Evolutionary conservation across 1,140 invertebrate genomes (phyloP).

Genomic region (Ditylenchus dipsaci): DNA sequence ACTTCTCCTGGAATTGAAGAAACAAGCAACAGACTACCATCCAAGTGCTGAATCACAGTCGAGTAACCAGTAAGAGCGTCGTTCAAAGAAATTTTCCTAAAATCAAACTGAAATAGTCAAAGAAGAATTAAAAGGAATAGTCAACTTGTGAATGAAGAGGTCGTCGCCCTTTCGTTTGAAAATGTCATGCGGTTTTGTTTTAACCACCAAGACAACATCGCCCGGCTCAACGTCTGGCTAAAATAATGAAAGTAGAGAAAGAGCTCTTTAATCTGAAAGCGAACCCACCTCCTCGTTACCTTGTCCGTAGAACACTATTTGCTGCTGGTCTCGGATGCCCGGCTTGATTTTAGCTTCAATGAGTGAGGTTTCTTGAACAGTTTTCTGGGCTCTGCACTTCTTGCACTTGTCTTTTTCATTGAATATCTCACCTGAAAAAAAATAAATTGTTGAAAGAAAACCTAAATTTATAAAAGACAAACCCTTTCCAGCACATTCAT

Average conservation of each 20-base stretch:
- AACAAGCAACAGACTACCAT: slow-evolving; percentile 74
- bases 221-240: slow-evolving; percentile 61
- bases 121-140: background rate
- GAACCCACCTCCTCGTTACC: slow-evolving; percentile 65
- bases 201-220: slow-evolving; percentile 63
- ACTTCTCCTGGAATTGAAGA: slow-evolving; percentile 71
- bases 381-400: slow-evolving; percentile 67
- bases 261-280: too few relatives aligned
- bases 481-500: slow-evolving; percentile 53
- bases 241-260: slow-evolving; percentile 13
- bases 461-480: background rate
- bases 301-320: slow-evolving; percentile 60
- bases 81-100: slow-evolving; percentile 61
- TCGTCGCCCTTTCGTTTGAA: slow-evolving; percentile 61
- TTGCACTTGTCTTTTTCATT: slow-evolving; percentile 73
- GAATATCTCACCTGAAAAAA: slow-evolving; percentile 66
- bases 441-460: background rate
- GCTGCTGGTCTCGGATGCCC: slow-evolving; percentile 64
- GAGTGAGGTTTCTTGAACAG: slow-evolving; percentile 62
- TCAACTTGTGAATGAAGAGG: slow-evolving; percentile 59
- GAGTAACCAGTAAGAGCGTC: slow-evolving; percentile 65
- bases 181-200: slow-evolving; percentile 60
- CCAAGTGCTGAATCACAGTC: slow-evolving; percentile 71
- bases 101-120: slow-evolving; percentile 9
- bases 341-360: slow-evolving; percentile 65